Conservation (phyloP, 2,888 invertebrate species). For the Bruchidius siliquastri region DNA sequence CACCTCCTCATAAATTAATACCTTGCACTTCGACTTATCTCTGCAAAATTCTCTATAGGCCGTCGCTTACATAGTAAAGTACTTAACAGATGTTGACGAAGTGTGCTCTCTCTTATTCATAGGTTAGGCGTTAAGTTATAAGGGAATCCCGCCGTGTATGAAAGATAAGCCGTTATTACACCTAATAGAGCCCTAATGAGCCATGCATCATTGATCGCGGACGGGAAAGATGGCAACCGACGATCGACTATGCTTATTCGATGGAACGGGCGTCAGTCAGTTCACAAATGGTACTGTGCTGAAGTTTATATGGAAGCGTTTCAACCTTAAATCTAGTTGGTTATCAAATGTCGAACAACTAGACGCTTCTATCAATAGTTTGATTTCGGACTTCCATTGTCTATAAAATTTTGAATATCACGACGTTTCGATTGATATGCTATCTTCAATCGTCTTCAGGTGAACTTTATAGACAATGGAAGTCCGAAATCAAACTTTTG, state of each 20-base stretch:
- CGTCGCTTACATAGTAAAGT: not conserved
- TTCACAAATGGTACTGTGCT: not conserved
- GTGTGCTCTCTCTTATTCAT: not conserved
- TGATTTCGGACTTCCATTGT: too few relatives aligned
- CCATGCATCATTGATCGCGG: conserved; percentile 4
- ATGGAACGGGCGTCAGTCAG: not conserved
- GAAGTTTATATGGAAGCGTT: too few relatives aligned
- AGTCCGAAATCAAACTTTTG: too few relatives aligned
- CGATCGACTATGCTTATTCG: not conserved
- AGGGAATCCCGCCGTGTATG: not conserved
- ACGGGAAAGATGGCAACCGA: not conserved
- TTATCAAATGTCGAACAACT: too few relatives aligned
- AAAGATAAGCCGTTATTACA: conserved; percentile 6
- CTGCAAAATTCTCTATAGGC: not conserved
- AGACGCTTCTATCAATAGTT: too few relatives aligned
- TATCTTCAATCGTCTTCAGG: too few relatives aligned
- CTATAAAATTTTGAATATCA: too few relatives aligned
- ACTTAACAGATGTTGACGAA: not conserved
- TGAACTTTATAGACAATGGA: too few relatives aligned
- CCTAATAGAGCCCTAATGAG: conserved; percentile 9
- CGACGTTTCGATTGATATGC: too few relatives aligned
- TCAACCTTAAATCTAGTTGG: too few relatives aligned
- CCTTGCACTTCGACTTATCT: not conserved
- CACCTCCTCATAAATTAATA: not conserved
- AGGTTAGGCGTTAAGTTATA: not conserved